Evolutionary conservation across 2,797 vertebrate species (phyloP), one percentile per base, ranked within the genome.

Genomic region (Carduelis carduelis): DNA sequence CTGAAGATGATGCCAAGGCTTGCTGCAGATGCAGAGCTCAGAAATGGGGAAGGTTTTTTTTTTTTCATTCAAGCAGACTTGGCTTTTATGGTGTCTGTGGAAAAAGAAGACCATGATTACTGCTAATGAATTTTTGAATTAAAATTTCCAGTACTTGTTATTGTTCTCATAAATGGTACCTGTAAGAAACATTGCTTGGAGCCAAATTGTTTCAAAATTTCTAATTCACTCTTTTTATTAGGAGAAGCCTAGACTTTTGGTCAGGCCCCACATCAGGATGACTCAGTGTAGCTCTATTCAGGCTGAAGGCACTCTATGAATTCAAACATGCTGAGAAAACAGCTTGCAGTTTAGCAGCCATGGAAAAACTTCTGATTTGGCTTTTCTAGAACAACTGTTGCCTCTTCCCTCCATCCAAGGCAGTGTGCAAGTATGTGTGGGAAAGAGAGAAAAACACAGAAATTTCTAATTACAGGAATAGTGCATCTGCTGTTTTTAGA

Each of bases 401-500:
- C n/a, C 37, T 81, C 8, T 9, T 86, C 18, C 13, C 34, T 69
- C 30, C 24, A 24, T 32, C 28, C 39, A 46, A 52, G 16, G 12
- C 1, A 24, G 7, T 16, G 12, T 60, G 20, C 12, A 52, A 63
- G 7, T 59, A 26, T 17, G 2, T 26, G 7, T 44, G 53, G 17
- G 46, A 77, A 92, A 78, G 19, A 61, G 34, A 83, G 15, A n/a
- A n/a, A 85, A 90, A 66, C 23, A 32, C 2, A 66, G 21, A 69
- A 20, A 63, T 61, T 90, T 86, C 49, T 77, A 6, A 57, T 74
- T 41, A 37, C 60, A 47, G 59, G 34, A 81, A 30, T 46, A 50
- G 17, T 26, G 4, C 5, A 69, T 77, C 28, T 41, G 83, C 89
- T 97, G 88, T 91, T 97, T 97, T 97, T 97, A 97, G 96, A 94